Evolutionary conservation across 2,888 invertebrate species (phyloP), one percentile per base, ranked within the genome.

Genomic region (Cheilosia scutellata): DNA sequence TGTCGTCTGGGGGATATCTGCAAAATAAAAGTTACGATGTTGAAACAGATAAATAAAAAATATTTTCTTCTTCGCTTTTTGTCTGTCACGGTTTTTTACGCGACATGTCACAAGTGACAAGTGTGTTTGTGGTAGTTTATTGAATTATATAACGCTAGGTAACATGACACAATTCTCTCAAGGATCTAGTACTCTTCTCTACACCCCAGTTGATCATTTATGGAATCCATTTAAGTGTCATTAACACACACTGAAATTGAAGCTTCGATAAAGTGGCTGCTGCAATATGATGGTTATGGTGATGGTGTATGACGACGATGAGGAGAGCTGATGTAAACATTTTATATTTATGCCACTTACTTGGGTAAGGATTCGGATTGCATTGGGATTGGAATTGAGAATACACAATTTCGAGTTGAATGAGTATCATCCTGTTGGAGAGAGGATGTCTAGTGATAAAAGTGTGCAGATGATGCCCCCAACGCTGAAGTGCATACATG

Each of bases 1-100:
- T 87, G 92, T 92, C 74, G 92, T 92, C 89, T 92, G 92, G 44
- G 92, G 92, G 88, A 92, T 92, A 87, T 92, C 92, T 92, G 87
- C 16, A 87, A 88, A 87, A 84, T 66, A 82, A 88, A 77, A 75
- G 80, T 55, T 72, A 76, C 82, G 80, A 71, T 71, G 70, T 80
- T 65, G 37, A 84, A 79, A 80, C 68, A 66, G 70, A 75, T 82
- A 57, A 63, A 86, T 71, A 62, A 20, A 78, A 72, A 71, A 37
- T 63, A 49, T 76, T 53, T 76, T 74, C 44, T 13, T 49, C 4
- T 65, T 42, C 42, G 37, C 55, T 47, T 49, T 44, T 29, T 16
- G 20, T 5, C 4, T 29, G 5, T 27, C 13, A 11, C 27, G 13
- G 42, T 44, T 4, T 33, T 31, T n/a, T 20, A 20, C 20, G 20